Evolutionary conservation across 2,113 vertebrate species (phyloP).

Genomic region (Condylura cristata): DNA sequence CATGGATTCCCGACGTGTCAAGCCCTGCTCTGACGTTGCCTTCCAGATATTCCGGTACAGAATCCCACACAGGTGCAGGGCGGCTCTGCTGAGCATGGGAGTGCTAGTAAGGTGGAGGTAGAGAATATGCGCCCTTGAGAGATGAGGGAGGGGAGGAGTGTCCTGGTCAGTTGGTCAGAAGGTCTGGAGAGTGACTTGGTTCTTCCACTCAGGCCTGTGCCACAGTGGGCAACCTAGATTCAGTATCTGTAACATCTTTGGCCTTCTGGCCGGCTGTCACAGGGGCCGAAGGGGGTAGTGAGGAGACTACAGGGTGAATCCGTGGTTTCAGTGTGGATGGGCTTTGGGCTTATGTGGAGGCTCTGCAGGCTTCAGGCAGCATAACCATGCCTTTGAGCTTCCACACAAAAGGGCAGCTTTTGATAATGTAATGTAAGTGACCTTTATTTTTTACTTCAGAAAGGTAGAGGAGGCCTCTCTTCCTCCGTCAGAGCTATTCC

Average conservation of each 20-base stretch:
- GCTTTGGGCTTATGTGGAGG: background rate
- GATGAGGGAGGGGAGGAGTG: rapidly evolving
- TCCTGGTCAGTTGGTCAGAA: background rate
- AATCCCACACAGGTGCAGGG: background rate
- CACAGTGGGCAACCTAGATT: background rate
- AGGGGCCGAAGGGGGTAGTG: too few species aligned
- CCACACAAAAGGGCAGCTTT: background rate
- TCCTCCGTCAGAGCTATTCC: background rate
- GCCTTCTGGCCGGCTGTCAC: background rate
- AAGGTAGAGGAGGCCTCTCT: background rate
- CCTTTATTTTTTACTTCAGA: background rate
- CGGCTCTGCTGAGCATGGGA: rapidly evolving
- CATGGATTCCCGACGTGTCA: background rate
- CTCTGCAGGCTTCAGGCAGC: background rate
- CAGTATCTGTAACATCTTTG: too few species aligned
- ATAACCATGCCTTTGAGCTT: rapidly evolving
- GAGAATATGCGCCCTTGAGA: background rate
- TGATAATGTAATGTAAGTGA: background rate
- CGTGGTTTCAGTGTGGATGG: rapidly evolving
- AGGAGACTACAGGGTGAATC: background rate
- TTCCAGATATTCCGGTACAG: background rate
- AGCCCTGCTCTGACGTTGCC: background rate
- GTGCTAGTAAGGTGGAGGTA: background rate
- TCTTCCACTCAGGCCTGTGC: background rate
- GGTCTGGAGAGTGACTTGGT: background rate